Evolutionary conservation across 2,797 vertebrate species (phyloP).

Genomic region (Muscicapa striata): DNA sequence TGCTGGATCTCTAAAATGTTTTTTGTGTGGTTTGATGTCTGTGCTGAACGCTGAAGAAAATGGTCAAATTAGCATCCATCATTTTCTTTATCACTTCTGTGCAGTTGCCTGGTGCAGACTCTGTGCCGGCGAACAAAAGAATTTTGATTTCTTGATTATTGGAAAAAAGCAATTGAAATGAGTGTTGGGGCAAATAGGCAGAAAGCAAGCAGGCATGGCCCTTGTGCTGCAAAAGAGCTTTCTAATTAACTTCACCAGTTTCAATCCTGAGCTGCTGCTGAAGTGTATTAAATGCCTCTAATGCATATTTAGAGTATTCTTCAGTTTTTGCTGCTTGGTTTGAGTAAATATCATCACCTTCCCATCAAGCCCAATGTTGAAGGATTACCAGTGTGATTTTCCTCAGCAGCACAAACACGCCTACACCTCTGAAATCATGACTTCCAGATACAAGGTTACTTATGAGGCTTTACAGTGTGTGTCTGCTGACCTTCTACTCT

Average conservation of each 20-base stretch:
- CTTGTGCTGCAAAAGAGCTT: slow-evolving; percentile 5
- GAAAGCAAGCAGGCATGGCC: slow-evolving; percentile 16
- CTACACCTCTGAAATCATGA: neutral
- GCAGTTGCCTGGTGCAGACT: slow-evolving; percentile 17
- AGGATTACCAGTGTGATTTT: neutral
- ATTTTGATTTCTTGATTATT: slow-evolving; percentile 57
- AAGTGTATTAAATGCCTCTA: neutral
- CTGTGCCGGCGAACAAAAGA: slow-evolving; percentile 20
- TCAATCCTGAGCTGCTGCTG: neutral
- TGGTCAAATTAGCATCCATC: slow-evolving; percentile 38
- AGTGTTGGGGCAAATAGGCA: neutral
- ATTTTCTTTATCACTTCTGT: slow-evolving; percentile 53
- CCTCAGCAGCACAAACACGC: neutral
- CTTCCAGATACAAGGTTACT: neutral
- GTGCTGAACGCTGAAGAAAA: slow-evolving; percentile 13
- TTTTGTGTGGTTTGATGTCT: slow-evolving; percentile 14
- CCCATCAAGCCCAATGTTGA: slow-evolving; percentile 13
- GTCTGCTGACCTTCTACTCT: neutral
- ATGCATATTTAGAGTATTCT: neutral
- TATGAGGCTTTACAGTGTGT: neutral
- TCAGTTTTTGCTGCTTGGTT: neutral
- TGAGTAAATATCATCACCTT: neutral
- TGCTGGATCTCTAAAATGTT: slow-evolving; percentile 21
- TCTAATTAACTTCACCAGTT: slow-evolving; percentile 32
- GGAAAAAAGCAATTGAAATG: neutral